Evolutionary conservation across 2,113 vertebrate genomes (phyloP), one percentile per base, ranked within the genome.

Genomic region (Toxotes jaculatrix): DNA sequence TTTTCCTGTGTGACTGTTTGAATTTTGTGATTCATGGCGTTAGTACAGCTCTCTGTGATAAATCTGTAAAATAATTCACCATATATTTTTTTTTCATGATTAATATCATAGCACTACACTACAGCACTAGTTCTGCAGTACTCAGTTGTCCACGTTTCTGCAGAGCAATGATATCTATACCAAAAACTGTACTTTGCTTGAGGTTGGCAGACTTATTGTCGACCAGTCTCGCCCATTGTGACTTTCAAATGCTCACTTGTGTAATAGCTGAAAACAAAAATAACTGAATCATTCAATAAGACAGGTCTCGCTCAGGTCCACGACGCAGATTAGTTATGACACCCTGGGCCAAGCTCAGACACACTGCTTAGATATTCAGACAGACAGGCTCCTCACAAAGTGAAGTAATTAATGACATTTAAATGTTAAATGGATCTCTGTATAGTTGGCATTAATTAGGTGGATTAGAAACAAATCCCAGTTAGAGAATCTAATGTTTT

Each of bases 401-500:
- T 82, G 27, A 86, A 77, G 67, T 82, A 72, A 88, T 89, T 86
- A 88, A 88, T 90, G 80, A 74, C 87, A 89, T 91, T 92, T 86
- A 83, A 90, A 92, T 86, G 75, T 79, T 88, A 87, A 92, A 90
- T 87, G 60, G 68, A 89, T 90, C 69, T 66, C 74, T 62, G 78
- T 82, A 76, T 89, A 64, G 71, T 91, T 91, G 77, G 77, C 86
- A 88, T 86, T 93, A 93, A 90, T 93, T 83, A 83, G 38, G 57
- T 53, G 80, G 84, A 91, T 91, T 88, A 91, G 72, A 81, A 59
- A 86, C 53, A 79, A 93, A 92, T 88, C 80, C 64, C 27, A 89
- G 72, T 59, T 74, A 84, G 77, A 79, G 45, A 88, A 86, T 79
- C 13, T 67, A 79, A 80, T 85, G 82, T 84, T 87, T 80, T 78